Conservation (phyloP, 2,113 vertebrate genomes). For the Aplodontia rufa region DNA sequence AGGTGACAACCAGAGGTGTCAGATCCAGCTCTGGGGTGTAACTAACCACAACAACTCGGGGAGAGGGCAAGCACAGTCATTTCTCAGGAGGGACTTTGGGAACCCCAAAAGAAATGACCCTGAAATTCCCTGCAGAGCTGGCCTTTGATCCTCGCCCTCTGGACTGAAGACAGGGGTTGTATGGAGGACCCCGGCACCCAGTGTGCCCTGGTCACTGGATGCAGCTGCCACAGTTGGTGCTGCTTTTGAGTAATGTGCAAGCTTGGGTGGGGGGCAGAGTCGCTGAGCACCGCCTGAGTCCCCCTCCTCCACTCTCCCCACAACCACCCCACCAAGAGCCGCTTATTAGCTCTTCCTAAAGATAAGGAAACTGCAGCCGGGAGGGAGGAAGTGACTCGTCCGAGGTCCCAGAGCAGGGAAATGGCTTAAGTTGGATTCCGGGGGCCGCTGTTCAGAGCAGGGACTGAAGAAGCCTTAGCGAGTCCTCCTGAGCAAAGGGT, state of each 20-base stretch:
- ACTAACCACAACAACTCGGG: background rate
- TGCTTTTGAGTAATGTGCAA: background rate
- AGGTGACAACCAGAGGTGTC: background rate
- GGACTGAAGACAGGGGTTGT: background rate
- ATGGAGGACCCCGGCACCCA: background rate
- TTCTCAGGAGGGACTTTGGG: background rate
- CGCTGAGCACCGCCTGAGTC: background rate
- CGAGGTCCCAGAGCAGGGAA: constrained; percentile 27
- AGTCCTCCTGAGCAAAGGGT: background rate
- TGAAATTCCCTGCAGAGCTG: background rate
- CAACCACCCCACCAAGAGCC: background rate
- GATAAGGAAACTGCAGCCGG: background rate
- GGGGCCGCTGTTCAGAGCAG: background rate
- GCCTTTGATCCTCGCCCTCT: background rate
- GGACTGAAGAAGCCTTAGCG: background rate
- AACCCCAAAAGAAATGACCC: background rate
- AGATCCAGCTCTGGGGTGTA: background rate
- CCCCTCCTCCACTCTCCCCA: background rate
- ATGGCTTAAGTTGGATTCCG: background rate
- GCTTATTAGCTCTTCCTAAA: background rate
- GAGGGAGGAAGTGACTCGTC: background rate
- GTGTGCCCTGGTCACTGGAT: background rate
- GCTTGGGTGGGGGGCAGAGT: background rate
- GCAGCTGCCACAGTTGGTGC: background rate
- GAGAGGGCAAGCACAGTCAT: background rate